Conservation (phyloP, 2,113 vertebrate genomes). For the Propithecus coquereli region DNA sequence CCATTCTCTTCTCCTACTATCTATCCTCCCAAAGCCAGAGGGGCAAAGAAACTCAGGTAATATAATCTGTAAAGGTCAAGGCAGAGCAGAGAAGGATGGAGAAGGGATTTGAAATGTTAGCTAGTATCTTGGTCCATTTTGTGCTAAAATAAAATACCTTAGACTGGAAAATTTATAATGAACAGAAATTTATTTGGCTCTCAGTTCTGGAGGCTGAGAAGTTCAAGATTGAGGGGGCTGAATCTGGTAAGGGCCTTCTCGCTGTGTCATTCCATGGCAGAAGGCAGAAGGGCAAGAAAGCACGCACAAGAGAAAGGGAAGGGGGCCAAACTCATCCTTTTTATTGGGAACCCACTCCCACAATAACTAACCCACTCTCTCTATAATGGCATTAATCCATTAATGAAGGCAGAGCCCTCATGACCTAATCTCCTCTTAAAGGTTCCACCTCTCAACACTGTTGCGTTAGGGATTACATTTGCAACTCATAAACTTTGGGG, state of each 20-base stretch:
- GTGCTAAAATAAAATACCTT: not conserved
- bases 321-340: not conserved
- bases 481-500: not conserved
- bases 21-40: not conserved
- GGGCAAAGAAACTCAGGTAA: not conserved
- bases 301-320: not conserved
- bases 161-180: not conserved
- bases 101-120: not conserved
- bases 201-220: not conserved
- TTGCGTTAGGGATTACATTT: not conserved
- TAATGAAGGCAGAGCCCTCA: not conserved
- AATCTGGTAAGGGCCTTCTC: not conserved
- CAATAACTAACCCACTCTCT: not conserved
- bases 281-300: not conserved
- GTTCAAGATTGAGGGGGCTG: not conserved
- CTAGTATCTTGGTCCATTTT: not conserved
- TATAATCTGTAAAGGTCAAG: not conserved
- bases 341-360: not conserved
- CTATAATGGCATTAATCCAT: not conserved
- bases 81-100: not conserved
- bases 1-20: not conserved
- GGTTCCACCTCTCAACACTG: not conserved
- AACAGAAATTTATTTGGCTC: not conserved
- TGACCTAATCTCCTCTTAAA: not conserved
- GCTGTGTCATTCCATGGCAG: not conserved